These are phyloP conservation scores for Atta cephalotes DNA, from an alignment of 1,140 invertebrate species.

Conservation along the genomic window DNA sequence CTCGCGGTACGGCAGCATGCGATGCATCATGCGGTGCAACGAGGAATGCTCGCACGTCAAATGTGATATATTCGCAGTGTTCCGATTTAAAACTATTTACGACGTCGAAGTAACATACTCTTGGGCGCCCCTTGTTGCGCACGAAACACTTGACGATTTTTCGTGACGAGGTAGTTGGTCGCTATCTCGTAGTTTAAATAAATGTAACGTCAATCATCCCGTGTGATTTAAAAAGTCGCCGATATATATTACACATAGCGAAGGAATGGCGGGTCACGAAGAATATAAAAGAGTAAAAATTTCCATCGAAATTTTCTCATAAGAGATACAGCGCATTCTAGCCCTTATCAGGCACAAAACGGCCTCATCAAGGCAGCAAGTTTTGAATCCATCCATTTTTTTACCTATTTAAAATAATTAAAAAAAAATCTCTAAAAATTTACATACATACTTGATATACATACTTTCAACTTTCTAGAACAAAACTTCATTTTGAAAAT, in stretches of 20 bases:
- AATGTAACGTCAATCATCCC: slow-evolving; percentile 60
- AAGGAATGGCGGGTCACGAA: background rate
- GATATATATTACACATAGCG: background rate
- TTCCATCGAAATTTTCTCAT: background rate
- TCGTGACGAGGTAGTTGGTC: slow-evolving; percentile 20
- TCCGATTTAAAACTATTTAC: slow-evolving; percentile 75
- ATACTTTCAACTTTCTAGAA: too few species aligned
- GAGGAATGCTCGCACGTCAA: slow-evolving; percentile 74
- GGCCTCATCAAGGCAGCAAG: too few species aligned
- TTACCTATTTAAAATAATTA: too few species aligned
- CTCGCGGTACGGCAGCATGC: slow-evolving; percentile 61
- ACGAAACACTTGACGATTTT: slow-evolving; percentile 45
- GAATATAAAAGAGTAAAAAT: background rate
- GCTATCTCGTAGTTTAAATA: slow-evolving; percentile 54
- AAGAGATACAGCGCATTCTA: background rate
- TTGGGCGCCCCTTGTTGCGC: slow-evolving; percentile 42
- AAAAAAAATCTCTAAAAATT: too few species aligned
- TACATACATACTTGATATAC: too few species aligned
- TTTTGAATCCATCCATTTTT: too few species aligned
- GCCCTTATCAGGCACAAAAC: too few species aligned
- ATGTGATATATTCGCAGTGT: slow-evolving; percentile 78
- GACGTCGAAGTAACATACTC: slow-evolving; percentile 31
- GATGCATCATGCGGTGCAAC: slow-evolving; percentile 74
- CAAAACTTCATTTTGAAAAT: too few species aligned
- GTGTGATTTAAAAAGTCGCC: slow-evolving; percentile 44